Evolutionary conservation across 2,797 vertebrate species (phyloP), one percentile per base, ranked within the genome.

Genomic region (Premnoplex brunnescens): DNA sequence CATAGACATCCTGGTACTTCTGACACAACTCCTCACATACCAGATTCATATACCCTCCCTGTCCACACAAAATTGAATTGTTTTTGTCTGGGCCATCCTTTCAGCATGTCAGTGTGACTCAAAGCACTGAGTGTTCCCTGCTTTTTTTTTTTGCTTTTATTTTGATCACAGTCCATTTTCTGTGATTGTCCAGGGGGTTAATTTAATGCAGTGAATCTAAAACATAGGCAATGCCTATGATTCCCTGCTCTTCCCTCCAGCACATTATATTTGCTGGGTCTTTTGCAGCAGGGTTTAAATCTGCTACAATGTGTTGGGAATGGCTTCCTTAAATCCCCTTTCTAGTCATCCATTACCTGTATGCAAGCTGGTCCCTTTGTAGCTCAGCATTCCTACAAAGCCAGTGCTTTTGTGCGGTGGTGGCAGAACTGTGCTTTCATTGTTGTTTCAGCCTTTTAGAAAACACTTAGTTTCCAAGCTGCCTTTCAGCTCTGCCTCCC

Each of bases 41-140:
- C 52, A 43, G 32, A 26, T 26, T 20, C 6, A 7, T n/a, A 8
- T 3, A 19, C 6, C 41, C 23, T 21, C 28, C 27, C 12, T 28
- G 19, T 7, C 21, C 7, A 1, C 7, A 14, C 27, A 68, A 48
- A 93, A 36, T 26, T 9, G 4, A 18, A 24, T 21, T 0, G 1
- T 2, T 63, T 81, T 87, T 78, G 8, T 18, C 20, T 48, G 28
- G 11, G 23, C 30, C 9, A 36, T 22, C 58, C 27, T 67, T 78
- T 37, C 28, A 59, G 13, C 3, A 1, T 15, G 18, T 34, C 71
- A 19, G 16, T 44, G 12, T 51, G 44, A 54, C 14, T 69, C 59
- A 36, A 36, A 1, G 1, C 17, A 30, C 26, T 49, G 55, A 32
- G 19, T 24, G 9, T 37, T 48, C 49, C n/a, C 41, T 27, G 22